phyloP scores from a whole-genome alignment of 2,888 invertebrate species.

The Eilema sororculum region DNA sequence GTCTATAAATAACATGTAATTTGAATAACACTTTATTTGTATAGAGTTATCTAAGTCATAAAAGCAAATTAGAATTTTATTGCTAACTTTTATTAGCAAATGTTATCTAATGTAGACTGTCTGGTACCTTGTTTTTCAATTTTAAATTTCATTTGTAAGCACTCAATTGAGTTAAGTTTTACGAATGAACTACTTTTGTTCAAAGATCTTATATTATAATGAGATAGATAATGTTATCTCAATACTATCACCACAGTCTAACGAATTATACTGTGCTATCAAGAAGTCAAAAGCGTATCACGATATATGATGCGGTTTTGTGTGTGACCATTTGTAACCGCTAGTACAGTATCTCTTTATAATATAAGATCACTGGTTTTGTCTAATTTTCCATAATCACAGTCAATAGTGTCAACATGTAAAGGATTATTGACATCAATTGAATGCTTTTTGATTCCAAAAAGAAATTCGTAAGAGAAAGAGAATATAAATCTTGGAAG shows the following conservation, averaged over 20 bases:
- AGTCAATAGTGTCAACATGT: too few relatives aligned
- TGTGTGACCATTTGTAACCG: background rate
- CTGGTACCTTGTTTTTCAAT: background rate
- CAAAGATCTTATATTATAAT: background rate
- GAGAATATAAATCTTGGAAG: too few relatives aligned
- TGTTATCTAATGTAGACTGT: background rate
- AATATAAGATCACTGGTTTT: too few relatives aligned
- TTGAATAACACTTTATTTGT: background rate
- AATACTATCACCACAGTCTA: too few relatives aligned
- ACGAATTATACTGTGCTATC: too few relatives aligned
- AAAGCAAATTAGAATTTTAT: background rate
- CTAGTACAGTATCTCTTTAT: background rate
- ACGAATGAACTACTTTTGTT: too few relatives aligned
- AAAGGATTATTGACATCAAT: too few relatives aligned
- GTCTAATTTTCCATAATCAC: too few relatives aligned
- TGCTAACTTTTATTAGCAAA: background rate
- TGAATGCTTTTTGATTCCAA: too few relatives aligned
- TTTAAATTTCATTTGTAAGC: background rate
- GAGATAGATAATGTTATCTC: background rate
- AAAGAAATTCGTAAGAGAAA: too few relatives aligned
- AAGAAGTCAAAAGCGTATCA: background rate
- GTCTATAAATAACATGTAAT: background rate
- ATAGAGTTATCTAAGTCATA: background rate
- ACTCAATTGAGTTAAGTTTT: background rate
- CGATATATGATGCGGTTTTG: background rate